Evolutionary conservation across 2,113 vertebrate genomes (phyloP).

Genomic region (Pardalotus punctatus): DNA sequence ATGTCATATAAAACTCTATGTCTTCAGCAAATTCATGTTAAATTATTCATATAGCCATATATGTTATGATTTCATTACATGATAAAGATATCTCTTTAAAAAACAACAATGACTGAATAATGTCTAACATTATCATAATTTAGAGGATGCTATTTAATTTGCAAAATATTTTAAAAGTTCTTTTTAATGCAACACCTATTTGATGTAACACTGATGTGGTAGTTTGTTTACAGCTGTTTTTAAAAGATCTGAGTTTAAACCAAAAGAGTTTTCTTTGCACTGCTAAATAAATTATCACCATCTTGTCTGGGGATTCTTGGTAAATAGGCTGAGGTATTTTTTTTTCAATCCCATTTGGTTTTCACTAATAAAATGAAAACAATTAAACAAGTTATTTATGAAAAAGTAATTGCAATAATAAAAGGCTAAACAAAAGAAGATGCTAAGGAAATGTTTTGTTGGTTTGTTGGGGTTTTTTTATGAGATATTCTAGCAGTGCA

Average conservation of each 20-base stretch:
- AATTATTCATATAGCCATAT: neutral
- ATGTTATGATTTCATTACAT: neutral
- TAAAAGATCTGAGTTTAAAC: neutral
- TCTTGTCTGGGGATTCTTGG: neutral
- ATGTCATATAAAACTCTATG: neutral
- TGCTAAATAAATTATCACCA: neutral
- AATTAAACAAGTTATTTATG: neutral
- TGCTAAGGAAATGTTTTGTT: neutral
- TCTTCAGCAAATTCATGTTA: neutral
- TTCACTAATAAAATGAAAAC: neutral
- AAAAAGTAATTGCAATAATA: neutral
- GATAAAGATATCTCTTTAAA: neutral
- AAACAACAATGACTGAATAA: neutral
- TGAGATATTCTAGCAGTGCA: neutral
- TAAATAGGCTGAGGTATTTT: neutral
- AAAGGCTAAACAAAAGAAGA: neutral
- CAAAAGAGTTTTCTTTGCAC: neutral
- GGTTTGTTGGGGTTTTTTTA: neutral
- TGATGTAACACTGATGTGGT: neutral
- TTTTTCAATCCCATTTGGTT: neutral
- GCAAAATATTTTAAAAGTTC: neutral
- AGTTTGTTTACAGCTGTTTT: neutral
- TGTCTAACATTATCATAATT: neutral
- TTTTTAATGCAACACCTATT: neutral
- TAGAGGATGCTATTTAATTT: neutral